Percentiles rank a stretch among this genome's conserved stretches.
phyloP scores from a whole-genome alignment of 2,797 vertebrate genomes.

The Pseudomugil tenellus region DNA sequence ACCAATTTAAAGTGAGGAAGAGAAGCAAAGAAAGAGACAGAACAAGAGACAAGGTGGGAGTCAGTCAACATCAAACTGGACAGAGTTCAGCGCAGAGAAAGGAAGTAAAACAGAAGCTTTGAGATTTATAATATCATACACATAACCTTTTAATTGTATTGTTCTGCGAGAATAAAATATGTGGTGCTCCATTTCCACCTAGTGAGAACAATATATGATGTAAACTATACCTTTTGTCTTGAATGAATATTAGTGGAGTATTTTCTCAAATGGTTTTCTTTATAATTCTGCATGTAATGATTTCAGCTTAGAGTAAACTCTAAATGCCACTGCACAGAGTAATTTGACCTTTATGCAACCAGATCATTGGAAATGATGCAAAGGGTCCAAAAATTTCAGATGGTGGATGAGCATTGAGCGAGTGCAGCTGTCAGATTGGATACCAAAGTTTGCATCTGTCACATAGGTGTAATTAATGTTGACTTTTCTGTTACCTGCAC shows the following conservation, averaged over 20 bases:
- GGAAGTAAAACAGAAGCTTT: too few species aligned
- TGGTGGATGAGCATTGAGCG: neutral
- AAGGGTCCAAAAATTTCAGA: neutral
- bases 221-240: too few species aligned
- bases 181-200: too few species aligned
- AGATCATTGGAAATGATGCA: neutral
- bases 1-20: neutral
- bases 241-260: neutral
- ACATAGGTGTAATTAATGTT: conserved; percentile 1
- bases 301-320: conserved; percentile 1
- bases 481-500: neutral
- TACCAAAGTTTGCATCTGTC: conserved; percentile 1
- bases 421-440: neutral
- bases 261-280: neutral
- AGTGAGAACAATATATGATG: neutral
- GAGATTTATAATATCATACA: too few species aligned
- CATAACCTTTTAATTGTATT: too few species aligned
- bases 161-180: too few species aligned
- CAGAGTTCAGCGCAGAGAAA: too few species aligned
- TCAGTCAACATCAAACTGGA: too few species aligned
- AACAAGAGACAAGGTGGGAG: neutral
- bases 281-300: neutral
- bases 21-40: neutral
- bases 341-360: conserved; percentile 8
- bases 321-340: conserved; percentile 14